Conservation (phyloP, 2,888 invertebrate genomes). For the Drosophila ochracea region DNA sequence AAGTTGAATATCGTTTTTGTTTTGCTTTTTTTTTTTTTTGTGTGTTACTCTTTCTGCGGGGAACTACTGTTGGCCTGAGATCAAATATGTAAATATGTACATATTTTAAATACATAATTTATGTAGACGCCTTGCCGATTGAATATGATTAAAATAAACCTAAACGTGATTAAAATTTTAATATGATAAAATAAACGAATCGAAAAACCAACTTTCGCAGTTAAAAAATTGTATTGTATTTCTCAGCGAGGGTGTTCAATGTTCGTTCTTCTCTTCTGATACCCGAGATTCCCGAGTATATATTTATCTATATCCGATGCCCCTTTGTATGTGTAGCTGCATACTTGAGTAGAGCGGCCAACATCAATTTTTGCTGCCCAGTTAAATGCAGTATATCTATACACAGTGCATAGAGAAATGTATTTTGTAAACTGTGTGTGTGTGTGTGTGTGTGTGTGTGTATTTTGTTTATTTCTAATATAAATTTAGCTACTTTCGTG, state of each 20-base stretch:
- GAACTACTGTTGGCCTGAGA: not conserved
- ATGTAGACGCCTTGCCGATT: not conserved
- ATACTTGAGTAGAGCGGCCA: slow-evolving; percentile 34
- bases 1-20: slow-evolving; percentile 22
- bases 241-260: slow-evolving; percentile 8
- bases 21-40: not conserved
- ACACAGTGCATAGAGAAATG: slow-evolving; percentile 32
- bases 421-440: slow-evolving; percentile 19
- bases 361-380: slow-evolving; percentile 46
- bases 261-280: not conserved
- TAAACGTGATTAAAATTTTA: not conserved
- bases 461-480: slow-evolving; percentile 74
- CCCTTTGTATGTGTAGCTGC: slow-evolving; percentile 9
- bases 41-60: slow-evolving; percentile 10
- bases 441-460: slow-evolving; percentile 7
- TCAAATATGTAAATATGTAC: not conserved
- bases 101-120: not conserved
- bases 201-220: not conserved
- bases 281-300: not conserved
- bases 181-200: not conserved
- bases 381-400: slow-evolving; percentile 59
- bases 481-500: slow-evolving; percentile 79
- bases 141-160: not conserved
- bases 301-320: not conserved
- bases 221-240: not conserved